Conservation (phyloP, 2,797 vertebrate genomes). For the Orientallactaga sibirica region DNA sequence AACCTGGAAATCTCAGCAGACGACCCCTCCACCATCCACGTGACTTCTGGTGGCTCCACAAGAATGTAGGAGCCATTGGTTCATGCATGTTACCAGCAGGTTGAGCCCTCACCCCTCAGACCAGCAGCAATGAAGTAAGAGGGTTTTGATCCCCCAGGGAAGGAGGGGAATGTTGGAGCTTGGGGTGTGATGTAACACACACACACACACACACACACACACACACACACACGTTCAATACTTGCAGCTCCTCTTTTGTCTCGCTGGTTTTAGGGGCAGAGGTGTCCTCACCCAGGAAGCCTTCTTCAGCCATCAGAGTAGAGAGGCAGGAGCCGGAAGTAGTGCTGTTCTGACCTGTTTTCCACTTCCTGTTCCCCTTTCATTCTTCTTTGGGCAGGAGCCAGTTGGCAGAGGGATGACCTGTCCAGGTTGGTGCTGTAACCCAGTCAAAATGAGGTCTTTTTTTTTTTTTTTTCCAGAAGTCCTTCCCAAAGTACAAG, state of each 20-base stretch:
- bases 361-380: background rate
- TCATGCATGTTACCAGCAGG: background rate
- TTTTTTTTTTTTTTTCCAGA: background rate
- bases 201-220: too few species aligned
- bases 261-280: background rate
- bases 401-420: background rate
- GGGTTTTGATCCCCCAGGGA: background rate
- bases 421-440: background rate
- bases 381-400: background rate
- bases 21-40: too few species aligned
- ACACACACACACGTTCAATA: background rate
- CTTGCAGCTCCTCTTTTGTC: background rate
- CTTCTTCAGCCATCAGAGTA: background rate
- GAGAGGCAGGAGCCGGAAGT: background rate
- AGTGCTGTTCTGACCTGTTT: background rate
- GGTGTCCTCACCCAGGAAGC: background rate
- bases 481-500: background rate
- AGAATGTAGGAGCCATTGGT: background rate
- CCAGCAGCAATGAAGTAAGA: background rate
- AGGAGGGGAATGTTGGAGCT: background rate
- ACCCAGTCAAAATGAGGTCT: background rate
- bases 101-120: background rate
- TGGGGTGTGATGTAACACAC: background rate
- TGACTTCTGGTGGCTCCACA: background rate
- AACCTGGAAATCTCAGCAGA: too few species aligned